Base-by-base conservation (phyloP, 2,113 vertebrate genomes). In the Buteo buteo region DNA sequence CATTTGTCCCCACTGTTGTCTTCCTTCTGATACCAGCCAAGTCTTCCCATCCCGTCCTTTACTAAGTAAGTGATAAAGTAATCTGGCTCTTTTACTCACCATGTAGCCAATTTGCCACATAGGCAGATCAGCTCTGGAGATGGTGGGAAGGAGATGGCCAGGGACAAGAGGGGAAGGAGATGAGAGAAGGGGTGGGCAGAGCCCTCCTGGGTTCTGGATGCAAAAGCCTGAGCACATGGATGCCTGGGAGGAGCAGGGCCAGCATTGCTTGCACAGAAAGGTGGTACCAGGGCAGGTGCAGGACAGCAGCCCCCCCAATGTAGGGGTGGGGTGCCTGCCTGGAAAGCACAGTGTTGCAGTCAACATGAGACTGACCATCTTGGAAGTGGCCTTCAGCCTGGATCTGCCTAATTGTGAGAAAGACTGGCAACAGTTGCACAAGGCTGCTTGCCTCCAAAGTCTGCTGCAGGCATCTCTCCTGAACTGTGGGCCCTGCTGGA, bases 81-180 rank as follows among this genome's bases (percentile, higher is more conserved):
- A 61, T 17, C 11, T 82, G 57, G 40, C 16, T 26, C 55, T 49
- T 79, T 73, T n/a, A 12, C 26, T 65, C 16, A 4, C 13, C 7
- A 4, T 18, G 29, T 64, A 32, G 24, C 25, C 32, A n/a, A 4
- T 44, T 62, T 69, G n/a, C 20, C 17, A 16, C 0, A 0, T 25
- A 54, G 34, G 13, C 19, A 78, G 24, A 28, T 66, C 9, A 16
- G 8, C 32, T 83, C 8, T 19, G 38, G 66, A 67, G 20, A 9
- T 5, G 7, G 26, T 57, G 13, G 1, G 15, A 61, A 24, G 11
- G 13, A 45, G 5, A 70, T 36, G 9, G 11, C 7, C 22, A 44
- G 14, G 32, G 67, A 28, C 6, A 57, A 57, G 36, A 57, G 5
- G 4, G 28, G 13, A 78, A 82, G 28, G 32, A 82, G 19, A 44